A percentile compares a stretch with the other conserved stretches of the same genome.
These are phyloP conservation scores for Protobothrops mucrosquamatus DNA, from an alignment of 2,113 vertebrate genomes.

Conservation along the genomic window DNA sequence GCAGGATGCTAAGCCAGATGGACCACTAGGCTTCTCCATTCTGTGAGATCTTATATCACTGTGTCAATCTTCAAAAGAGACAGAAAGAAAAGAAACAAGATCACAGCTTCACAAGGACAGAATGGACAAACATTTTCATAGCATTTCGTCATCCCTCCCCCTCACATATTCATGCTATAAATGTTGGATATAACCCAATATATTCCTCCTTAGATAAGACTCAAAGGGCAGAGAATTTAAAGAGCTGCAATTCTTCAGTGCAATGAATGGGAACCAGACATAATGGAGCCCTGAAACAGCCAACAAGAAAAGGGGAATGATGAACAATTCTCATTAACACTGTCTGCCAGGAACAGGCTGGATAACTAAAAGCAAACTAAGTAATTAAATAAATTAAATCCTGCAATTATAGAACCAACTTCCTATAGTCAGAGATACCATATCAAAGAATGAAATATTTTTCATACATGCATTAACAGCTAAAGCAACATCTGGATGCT, in stretches of 20 bases:
- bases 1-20: not conserved
- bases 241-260: not conserved
- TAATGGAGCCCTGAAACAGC: not conserved
- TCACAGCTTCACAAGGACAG: not conserved
- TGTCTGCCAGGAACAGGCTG: not conserved
- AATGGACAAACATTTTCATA: not conserved
- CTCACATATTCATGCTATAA: not conserved
- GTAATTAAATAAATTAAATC: not conserved
- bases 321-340: not conserved
- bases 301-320: not conserved
- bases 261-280: not conserved
- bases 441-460: not conserved
- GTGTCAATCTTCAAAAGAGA: not conserved
- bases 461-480: not conserved
- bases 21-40: not conserved
- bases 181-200: not conserved
- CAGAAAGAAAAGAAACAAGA: not conserved
- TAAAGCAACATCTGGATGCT: not conserved
- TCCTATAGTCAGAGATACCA: not conserved
- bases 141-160: not conserved
- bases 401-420: not conserved
- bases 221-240: not conserved
- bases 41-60: accelerated
- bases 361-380: not conserved
- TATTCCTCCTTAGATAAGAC: not conserved